phyloP scores from a whole-genome alignment of 1,140 invertebrate species.

The Danaus melanippus region DNA sequence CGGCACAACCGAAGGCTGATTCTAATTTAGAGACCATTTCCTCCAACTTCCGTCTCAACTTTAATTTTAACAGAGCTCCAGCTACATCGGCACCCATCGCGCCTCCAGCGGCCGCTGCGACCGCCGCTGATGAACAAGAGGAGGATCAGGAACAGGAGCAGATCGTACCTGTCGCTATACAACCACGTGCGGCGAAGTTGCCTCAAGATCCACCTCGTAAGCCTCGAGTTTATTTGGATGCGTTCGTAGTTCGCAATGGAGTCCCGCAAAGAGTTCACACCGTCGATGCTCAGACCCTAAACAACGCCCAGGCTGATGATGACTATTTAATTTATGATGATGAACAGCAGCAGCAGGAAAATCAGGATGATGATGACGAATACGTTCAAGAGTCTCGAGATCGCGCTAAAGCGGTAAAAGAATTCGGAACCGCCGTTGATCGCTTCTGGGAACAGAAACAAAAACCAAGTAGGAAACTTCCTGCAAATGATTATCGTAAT shows the following conservation, averaged over 20 bases:
- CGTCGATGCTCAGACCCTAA: constrained; percentile 49
- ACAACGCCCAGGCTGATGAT: constrained; percentile 38
- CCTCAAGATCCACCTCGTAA: constrained; percentile 38
- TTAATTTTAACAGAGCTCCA: constrained; percentile 49
- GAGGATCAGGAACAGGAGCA: constrained; percentile 26
- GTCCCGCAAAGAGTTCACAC: constrained; percentile 51
- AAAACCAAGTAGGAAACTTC: constrained; percentile 30
- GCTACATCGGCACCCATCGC: constrained; percentile 25
- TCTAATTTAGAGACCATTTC: constrained; percentile 47
- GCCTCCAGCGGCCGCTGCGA: constrained; percentile 19
- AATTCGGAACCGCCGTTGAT: constrained; percentile 55
- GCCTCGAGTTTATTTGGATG: constrained; percentile 65
- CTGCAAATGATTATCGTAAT: constrained; percentile 45
- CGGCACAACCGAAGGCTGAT: constrained; percentile 34
- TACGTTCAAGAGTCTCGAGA: constrained; percentile 54
- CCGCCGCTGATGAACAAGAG: constrained; percentile 23
- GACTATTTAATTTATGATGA: constrained; percentile 56
- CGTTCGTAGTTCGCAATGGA: constrained; percentile 62
- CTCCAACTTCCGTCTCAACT: constrained; percentile 51
- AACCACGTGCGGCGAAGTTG: constrained; percentile 42
- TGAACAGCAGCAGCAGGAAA: constrained; percentile 38
- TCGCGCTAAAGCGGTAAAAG: constrained; percentile 42
- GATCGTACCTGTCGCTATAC: constrained; percentile 31
- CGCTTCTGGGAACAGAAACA: constrained; percentile 58
- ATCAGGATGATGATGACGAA: constrained; percentile 55